Evolutionary conservation across 2,797 vertebrate genomes (phyloP), one percentile per base, ranked within the genome.

Genomic region (Miichthys miiuy): DNA sequence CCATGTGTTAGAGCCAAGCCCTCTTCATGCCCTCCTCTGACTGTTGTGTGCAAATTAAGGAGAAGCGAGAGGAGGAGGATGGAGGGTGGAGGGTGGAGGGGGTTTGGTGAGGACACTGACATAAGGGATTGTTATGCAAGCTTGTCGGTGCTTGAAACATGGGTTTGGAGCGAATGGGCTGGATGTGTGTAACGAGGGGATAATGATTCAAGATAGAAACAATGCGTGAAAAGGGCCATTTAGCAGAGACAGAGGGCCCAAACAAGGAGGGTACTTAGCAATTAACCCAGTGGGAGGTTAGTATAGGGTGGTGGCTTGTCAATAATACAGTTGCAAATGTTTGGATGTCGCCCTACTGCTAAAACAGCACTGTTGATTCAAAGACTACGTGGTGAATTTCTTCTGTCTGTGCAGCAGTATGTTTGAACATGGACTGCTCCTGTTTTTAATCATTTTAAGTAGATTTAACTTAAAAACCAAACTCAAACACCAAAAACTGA

Each of bases 161-260:
- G 48, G 68, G 30, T 46, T 81, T 38, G 25, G 56, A 68, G 68
- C 23, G 58, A 88, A 77, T 64, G 61, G 65, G 74, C 71, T 77
- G 85, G 81, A 83, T 71, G 82, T 67, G 57, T 8, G 7, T 93
- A 92, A 93, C 47, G 77, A 92, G 80, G 75, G 67, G 86, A 21
- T 85, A 83, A 89, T 89, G 88, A 85, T 73, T 75, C 63, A 51
- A 56, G 80, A 75, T 77, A 60, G 77, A 83, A 73, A 68, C 79
- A 75, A 77, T 55, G 68, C 2, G 54, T 80, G 78, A 87, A 90
- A 38, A 63, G 80, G 68, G 47, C 47, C 56, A 30, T 87, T 92
- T 83, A 86, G 47, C 51, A 50, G 41, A 72, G 44, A 68, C 27
- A 61, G 27, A 62, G n/a, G 46, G n/a, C 1, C 69, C 21, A 80